Evolutionary conservation across 2,888 invertebrate genomes (phyloP).

Genomic region (Torymus texanus): DNA sequence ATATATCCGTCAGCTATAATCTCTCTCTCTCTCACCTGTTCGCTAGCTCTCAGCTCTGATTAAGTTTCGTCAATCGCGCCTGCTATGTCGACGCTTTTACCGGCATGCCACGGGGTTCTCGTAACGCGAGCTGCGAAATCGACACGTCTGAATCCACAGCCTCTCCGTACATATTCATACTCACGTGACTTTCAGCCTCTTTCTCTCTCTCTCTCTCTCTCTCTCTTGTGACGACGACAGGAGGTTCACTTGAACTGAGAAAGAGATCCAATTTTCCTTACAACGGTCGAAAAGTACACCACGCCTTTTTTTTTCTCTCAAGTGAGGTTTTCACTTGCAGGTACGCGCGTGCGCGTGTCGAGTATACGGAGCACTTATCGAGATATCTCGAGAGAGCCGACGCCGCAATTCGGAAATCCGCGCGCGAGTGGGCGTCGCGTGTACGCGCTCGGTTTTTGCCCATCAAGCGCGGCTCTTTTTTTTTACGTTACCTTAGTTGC

Average conservation of each 20-base stretch:
- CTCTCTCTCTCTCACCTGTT: too few relatives aligned
- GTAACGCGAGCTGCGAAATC: constrained; percentile 26
- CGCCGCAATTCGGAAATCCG: too few relatives aligned
- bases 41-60: background rate
- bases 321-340: background rate
- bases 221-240: too few relatives aligned
- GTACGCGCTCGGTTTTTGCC: too few relatives aligned
- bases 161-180: background rate
- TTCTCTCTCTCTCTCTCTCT: too few relatives aligned
- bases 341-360: too few relatives aligned
- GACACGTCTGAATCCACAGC: constrained; percentile 20
- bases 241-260: background rate
- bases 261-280: constrained; percentile 9
- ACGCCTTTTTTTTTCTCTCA: background rate
- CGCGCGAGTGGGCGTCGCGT: too few relatives aligned
- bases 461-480: too few relatives aligned
- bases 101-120: background rate
- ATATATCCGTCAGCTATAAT: too few relatives aligned
- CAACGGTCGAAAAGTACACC: background rate
- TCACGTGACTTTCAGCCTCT: background rate
- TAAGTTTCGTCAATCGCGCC: constrained; percentile 25
- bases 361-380: too few relatives aligned
- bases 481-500: too few relatives aligned
- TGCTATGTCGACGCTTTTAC: constrained; percentile 25
- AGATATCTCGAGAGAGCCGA: too few relatives aligned